Percentiles rank a stretch among this genome's conserved stretches.
Conservation (phyloP, 37 sponge, comb jelly and placozoan species). For the Axinella damicornis region DNA sequence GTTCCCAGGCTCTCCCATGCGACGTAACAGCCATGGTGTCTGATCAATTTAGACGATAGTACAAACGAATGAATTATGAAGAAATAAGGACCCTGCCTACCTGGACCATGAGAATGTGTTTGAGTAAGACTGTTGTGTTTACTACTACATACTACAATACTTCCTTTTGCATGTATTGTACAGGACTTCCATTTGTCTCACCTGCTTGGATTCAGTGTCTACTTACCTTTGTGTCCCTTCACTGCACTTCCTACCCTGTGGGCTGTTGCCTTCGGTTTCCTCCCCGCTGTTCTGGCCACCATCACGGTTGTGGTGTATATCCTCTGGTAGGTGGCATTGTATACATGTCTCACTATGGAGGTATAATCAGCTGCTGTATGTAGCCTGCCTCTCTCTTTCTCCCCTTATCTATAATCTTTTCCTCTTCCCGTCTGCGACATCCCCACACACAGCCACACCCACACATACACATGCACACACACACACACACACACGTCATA, state of each 20-base stretch:
- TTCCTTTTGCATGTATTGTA: neutral
- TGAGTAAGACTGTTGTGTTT: no score
- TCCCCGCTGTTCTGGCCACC: conserved; percentile 27
- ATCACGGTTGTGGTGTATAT: conserved; percentile 44
- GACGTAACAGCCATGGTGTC: no score
- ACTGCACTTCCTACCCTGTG: neutral
- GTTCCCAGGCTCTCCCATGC: no score
- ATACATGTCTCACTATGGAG: neutral
- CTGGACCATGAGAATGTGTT: no score
- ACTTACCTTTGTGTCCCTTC: conserved; percentile 34
- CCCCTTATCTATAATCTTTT: no score
- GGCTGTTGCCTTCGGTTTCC: conserved; percentile 22
- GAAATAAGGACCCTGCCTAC: no score
- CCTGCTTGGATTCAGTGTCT: conserved; percentile 46
- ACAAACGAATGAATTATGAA: no score
- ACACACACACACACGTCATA: neutral
- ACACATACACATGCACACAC: neutral
- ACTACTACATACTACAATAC: no score
- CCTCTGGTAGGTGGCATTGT: conserved; percentile 36
- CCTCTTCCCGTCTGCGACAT: no score
- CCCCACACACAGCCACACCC: no score
- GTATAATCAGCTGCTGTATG: neutral
- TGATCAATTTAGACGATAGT: no score
- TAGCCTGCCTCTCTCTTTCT: no score
- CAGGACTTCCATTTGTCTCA: conserved; percentile 38